phyloP scores from a whole-genome alignment of 2,797 vertebrate species.

The Melanotaenia boesemani region DNA sequence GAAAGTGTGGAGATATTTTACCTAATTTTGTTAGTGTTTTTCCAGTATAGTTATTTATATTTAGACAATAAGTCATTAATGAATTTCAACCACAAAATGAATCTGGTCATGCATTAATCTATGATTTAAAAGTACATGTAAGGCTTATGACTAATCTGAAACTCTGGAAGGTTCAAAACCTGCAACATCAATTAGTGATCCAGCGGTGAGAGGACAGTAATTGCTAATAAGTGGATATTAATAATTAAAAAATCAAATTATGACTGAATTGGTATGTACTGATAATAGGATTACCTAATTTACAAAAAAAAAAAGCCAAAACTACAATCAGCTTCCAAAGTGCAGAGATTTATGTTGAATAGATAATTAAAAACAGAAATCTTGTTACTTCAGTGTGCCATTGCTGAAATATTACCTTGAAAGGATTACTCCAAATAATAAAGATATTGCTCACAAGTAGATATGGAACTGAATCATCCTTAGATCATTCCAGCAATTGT shows the following conservation, averaged over 20 bases:
- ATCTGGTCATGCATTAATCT: too few species aligned
- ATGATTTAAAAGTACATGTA: not conserved
- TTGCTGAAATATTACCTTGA: constrained; percentile 27
- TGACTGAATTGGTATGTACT: constrained; percentile 43
- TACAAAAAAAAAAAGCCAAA: constrained; percentile 23
- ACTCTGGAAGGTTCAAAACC: not conserved
- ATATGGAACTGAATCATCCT: constrained; percentile 42
- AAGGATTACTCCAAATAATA: constrained; percentile 35
- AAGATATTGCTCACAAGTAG: constrained; percentile 41
- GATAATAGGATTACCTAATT: constrained; percentile 41
- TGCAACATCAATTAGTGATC: constrained; percentile 25
- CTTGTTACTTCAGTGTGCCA: constrained; percentile 22
- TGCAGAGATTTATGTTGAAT: constrained; percentile 6
- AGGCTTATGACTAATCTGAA: not conserved
- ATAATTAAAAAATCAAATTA: constrained; percentile 23
- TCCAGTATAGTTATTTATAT: not conserved
- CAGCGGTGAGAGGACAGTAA: constrained; percentile 10
- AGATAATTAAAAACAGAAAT: constrained; percentile 41
- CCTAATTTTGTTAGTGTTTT: too few species aligned
- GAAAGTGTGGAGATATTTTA: not conserved
- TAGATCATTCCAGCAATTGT: constrained; percentile 51
- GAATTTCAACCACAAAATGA: too few species aligned
- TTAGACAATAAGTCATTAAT: not conserved
- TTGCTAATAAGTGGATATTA: constrained; percentile 23
- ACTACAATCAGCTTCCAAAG: constrained; percentile 18